Evolutionary conservation across 2,888 invertebrate genomes (phyloP), one percentile per base, ranked within the genome.

Genomic region (Fragum sueziense): DNA sequence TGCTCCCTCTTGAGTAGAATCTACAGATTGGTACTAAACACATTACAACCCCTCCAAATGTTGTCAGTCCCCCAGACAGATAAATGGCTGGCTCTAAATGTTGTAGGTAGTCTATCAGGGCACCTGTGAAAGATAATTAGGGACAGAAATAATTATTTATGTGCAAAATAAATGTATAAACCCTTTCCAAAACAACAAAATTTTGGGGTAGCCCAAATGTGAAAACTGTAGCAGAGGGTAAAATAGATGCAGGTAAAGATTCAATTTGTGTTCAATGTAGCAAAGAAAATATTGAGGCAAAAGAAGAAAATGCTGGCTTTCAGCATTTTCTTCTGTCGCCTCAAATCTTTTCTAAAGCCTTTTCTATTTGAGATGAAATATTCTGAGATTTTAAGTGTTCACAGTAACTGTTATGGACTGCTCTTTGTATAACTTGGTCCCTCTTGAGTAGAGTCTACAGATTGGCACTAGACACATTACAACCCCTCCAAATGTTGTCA

Each of bases 1-100:
- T 17, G 20, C 33, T 31, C 20, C 20, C 6, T 7, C 22, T 31
- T 22, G 41, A 41, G 25, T 41, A 65, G n/a, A 37, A 47, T 61
- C 59, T 47, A 37, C 68, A 59, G 4, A 82, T 9, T 68, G 82
- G 85, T 1, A 86, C 74, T 22, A 83, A 33, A 29, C 76, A 67
- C 86, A 88, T 86, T 11, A 85, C 76, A 0, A 85, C 22, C 11
- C 87, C 87, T 7, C 82, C 86, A 37, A 82, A 47, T 20, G 85
- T 62, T 0, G 84, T 82, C 3, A 86, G 25, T 1, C 57, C 74
- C 11, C 86, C 87, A 29, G 85, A 82, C 29, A 87, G 37, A 65
- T 85, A 83, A 6, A 61, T 61, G 14, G 31, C 57, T 22, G 27
- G 57, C 14, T 57, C 27, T 25, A 57, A 14, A 25, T 27, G 27